Percentiles rank a stretch among this genome's conserved stretches.
These are phyloP conservation scores for Ditylenchus dipsaci DNA, from an alignment of 1,140 invertebrate genomes.

Conservation along the genomic window DNA sequence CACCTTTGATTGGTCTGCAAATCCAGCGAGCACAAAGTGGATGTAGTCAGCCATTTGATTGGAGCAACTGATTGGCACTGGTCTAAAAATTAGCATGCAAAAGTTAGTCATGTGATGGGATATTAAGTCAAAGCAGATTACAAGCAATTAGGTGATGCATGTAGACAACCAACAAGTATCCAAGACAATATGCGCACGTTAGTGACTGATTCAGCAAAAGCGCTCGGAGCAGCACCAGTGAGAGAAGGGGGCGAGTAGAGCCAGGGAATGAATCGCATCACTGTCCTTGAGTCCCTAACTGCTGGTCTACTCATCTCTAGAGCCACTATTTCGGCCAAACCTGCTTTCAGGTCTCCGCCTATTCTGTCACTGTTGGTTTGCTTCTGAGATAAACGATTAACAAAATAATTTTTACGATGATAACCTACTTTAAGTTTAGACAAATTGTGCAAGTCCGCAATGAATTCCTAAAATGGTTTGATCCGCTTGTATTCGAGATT, in stretches of 20 bases:
- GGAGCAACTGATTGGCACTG: slow-evolving; percentile 88
- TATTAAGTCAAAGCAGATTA: slow-evolving; percentile 11
- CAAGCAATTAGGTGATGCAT: slow-evolving; percentile 67
- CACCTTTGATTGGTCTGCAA: slow-evolving; percentile 87
- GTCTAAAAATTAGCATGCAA: slow-evolving; percentile 66
- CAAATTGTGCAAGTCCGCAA: slow-evolving; percentile 90
- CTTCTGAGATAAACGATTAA: too few relatives aligned
- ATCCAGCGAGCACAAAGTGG: slow-evolving; percentile 83
- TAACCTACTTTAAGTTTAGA: slow-evolving; percentile 84
- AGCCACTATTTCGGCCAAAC: slow-evolving; percentile 46
- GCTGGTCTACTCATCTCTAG: slow-evolving; percentile 52
- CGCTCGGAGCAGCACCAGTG: slow-evolving; percentile 70
- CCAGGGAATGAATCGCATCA: slow-evolving; percentile 56
- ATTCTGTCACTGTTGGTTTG: slow-evolving; percentile 69
- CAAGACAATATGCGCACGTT: slow-evolving; percentile 90
- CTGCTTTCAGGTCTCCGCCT: slow-evolving; percentile 72
- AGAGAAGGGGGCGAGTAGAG: slow-evolving; percentile 53
- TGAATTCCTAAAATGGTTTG: slow-evolving; percentile 76
- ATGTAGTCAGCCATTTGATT: slow-evolving; percentile 88
- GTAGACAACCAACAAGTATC: slow-evolving; percentile 86
- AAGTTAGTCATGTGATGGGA: too few relatives aligned
- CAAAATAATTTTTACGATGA: slow-evolving; percentile 25
- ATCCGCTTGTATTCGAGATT: neutral
- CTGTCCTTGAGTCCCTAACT: slow-evolving; percentile 51
- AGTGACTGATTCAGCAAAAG: slow-evolving; percentile 88